These are phyloP conservation scores for Ophion slaviceki DNA, from an alignment of 2,888 invertebrate genomes.

Conservation along the genomic window DNA sequence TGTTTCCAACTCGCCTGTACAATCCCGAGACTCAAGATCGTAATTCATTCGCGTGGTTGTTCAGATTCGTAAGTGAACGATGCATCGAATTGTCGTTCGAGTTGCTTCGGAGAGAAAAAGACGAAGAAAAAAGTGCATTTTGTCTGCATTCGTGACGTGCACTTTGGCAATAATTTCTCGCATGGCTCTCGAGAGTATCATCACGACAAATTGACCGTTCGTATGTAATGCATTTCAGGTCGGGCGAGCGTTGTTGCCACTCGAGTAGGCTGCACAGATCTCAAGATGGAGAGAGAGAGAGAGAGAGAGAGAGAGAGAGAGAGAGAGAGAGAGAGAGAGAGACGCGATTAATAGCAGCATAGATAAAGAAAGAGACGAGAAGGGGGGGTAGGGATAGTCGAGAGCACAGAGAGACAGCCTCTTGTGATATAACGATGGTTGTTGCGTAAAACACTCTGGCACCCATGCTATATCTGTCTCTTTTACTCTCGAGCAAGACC, in stretches of 20 bases:
- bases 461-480: conserved; percentile 64
- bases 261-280: conserved; percentile 44
- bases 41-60: no score
- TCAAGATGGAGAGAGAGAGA: conserved; percentile 34
- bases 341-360: conserved; percentile 55
- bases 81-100: no score
- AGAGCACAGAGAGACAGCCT: conserved; percentile 55
- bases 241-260: conserved; percentile 35
- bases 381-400: conserved; percentile 43
- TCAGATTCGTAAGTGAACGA: no score
- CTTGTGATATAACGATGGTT: conserved; percentile 74
- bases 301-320: not conserved
- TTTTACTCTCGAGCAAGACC: conserved; percentile 44
- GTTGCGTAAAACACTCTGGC: conserved; percentile 75
- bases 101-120: no score
- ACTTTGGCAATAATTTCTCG: conserved; percentile 26
- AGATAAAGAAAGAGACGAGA: conserved; percentile 34
- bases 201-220: conserved; percentile 58
- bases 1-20: no score
- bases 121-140: no score
- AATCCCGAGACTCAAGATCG: no score
- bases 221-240: conserved; percentile 52
- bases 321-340: conserved; percentile 51
- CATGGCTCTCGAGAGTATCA: conserved; percentile 40
- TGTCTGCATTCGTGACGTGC: not conserved